Percentiles rank a stretch among this genome's conserved stretches.
Conservation (phyloP, 1,140 invertebrate species). For the Drosophila prosaltans region DNA sequence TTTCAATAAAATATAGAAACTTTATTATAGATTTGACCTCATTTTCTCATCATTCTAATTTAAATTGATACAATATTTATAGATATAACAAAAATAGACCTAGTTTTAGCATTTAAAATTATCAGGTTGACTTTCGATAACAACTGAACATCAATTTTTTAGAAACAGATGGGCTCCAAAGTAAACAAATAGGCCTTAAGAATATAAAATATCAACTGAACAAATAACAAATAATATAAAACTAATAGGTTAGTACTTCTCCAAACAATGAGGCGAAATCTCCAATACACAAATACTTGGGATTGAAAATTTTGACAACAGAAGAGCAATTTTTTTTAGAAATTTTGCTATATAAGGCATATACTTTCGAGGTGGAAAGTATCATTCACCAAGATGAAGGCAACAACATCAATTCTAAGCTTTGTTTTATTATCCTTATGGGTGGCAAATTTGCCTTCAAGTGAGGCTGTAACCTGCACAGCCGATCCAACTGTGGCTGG, state of each 20-base stretch:
- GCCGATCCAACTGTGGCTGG: constrained; percentile 3
- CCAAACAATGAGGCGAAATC: background rate
- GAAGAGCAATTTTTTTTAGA: background rate
- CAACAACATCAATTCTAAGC: background rate
- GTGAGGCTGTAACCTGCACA: background rate
- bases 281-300: background rate
- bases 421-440: constrained; percentile 12
- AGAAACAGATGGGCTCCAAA: background rate
- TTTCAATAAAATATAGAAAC: no score
- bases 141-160: background rate
- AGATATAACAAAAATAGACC: background rate
- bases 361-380: background rate
- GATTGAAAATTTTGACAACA: background rate
- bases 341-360: background rate
- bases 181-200: background rate
- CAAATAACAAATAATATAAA: background rate
- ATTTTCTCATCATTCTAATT: background rate
- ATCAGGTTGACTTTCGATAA: background rate
- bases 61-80: background rate
- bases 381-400: constrained; percentile 23
- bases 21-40: background rate
- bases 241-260: no score
- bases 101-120: background rate
- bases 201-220: background rate
- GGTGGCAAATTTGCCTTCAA: background rate